A percentile compares a stretch with the other conserved stretches of the same genome.
phyloP scores from a whole-genome alignment of 2,888 invertebrate genomes.

The Heliconius cydno region DNA sequence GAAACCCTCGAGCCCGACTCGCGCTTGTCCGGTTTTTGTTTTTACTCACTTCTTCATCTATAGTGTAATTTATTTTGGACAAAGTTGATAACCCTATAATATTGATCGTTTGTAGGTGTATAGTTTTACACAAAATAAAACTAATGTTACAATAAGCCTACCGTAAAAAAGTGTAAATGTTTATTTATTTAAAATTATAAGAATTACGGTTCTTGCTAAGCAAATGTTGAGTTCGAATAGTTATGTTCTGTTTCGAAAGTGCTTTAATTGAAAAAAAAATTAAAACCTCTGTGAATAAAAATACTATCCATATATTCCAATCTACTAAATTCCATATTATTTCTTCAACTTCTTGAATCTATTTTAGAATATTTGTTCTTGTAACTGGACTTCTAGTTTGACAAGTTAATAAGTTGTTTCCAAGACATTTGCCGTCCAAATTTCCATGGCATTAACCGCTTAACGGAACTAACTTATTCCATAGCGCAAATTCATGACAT shows the following conservation, averaged over 20 bases:
- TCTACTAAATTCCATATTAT: not conserved
- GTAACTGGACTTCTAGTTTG: not conserved
- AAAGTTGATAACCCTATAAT: too few relatives aligned
- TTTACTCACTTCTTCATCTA: too few relatives aligned
- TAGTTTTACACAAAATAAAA: not conserved
- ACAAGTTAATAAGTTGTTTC: conserved; percentile 15
- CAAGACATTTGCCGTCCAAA: conserved; percentile 3
- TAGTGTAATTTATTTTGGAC: too few relatives aligned
- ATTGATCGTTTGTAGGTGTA: too few relatives aligned
- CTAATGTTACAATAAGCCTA: not conserved
- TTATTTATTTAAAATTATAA: not conserved
- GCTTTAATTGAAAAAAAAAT: not conserved
- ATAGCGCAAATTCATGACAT: conserved; percentile 24
- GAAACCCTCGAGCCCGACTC: too few relatives aligned
- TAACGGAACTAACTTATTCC: conserved; percentile 20
- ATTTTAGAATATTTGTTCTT: conserved; percentile 3
- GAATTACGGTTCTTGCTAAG: not conserved
- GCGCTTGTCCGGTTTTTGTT: too few relatives aligned
- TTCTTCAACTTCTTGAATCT: not conserved
- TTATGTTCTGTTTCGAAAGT: not conserved
- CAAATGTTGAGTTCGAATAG: not conserved
- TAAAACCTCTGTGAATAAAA: not conserved
- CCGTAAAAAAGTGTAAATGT: not conserved
- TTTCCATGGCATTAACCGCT: conserved; percentile 9
- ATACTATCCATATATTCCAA: not conserved